Conservation (phyloP, 2,113 vertebrate genomes). For the Anolis sagrei region DNA sequence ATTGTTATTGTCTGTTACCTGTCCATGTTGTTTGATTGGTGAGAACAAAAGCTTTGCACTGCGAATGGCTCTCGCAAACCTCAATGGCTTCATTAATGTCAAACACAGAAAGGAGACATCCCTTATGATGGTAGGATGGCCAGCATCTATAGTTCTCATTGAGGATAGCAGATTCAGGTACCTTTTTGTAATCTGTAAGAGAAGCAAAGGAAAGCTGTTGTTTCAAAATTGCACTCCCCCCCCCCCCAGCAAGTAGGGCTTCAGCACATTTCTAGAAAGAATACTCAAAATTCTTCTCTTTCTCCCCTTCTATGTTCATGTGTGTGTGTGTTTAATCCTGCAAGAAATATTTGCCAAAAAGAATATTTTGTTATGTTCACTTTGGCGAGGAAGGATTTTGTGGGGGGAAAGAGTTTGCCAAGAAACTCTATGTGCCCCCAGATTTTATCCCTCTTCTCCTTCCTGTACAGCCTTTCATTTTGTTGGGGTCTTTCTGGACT, state of each 20-base stretch:
- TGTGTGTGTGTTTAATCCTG: neutral
- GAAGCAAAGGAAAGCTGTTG: slow-evolving; percentile 11
- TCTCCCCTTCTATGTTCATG: neutral
- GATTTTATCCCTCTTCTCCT: slow-evolving; percentile 43
- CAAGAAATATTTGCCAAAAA: neutral
- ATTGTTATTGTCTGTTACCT: slow-evolving; percentile 67
- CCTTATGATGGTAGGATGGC: slow-evolving; percentile 88
- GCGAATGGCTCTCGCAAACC: slow-evolving; percentile 85
- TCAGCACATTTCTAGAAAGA: neutral
- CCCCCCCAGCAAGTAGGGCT: neutral
- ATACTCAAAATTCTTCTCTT: neutral
- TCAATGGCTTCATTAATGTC: slow-evolving; percentile 80
- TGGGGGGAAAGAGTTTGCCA: slow-evolving; percentile 33
- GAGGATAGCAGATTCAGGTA: slow-evolving; percentile 76
- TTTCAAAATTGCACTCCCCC: slow-evolving; percentile 41
- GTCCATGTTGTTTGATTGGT: slow-evolving; percentile 92
- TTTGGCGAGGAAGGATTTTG: slow-evolving; percentile 10
- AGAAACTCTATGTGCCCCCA: slow-evolving; percentile 60
- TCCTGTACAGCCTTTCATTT: slow-evolving; percentile 45
- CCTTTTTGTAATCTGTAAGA: slow-evolving; percentile 80
- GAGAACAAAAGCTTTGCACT: slow-evolving; percentile 86
- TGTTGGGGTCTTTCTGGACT: slow-evolving; percentile 61
- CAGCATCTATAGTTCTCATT: slow-evolving; percentile 88
- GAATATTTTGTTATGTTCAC: slow-evolving; percentile 23
- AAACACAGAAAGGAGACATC: slow-evolving; percentile 87